Conservation (phyloP, 2,113 vertebrate species). For the Otis tarda region DNA sequence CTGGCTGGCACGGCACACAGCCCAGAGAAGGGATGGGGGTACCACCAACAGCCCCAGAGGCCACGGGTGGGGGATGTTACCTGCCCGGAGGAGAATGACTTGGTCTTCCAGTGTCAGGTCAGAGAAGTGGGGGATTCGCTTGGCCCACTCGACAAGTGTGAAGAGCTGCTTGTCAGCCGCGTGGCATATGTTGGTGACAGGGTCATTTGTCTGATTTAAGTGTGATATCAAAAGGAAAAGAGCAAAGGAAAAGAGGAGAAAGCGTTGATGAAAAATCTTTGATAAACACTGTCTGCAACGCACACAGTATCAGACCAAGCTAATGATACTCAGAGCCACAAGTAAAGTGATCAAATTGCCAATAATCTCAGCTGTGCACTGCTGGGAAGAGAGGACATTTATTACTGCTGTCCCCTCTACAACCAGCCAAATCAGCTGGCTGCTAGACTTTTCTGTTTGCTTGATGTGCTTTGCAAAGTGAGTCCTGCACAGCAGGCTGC, state of each 20-base stretch:
- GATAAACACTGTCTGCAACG: background rate
- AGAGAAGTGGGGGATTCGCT: conserved; percentile 93
- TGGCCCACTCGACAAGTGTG: conserved; percentile 95
- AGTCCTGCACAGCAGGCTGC: background rate
- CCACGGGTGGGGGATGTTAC: conserved; percentile 48
- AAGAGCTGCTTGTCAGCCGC: conserved; percentile 97
- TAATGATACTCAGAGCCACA: background rate
- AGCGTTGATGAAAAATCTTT: background rate
- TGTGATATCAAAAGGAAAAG: background rate
- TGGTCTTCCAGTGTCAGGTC: conserved; percentile 92
- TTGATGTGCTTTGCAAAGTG: background rate
- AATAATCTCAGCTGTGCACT: background rate
- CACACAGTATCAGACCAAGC: rapidly evolving
- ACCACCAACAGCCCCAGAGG: background rate
- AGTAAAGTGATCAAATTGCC: background rate
- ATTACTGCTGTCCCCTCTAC: background rate
- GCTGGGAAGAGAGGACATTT: background rate
- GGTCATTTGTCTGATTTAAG: conserved; percentile 86
- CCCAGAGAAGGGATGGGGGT: background rate
- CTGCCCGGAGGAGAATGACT: conserved; percentile 94
- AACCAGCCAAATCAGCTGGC: background rate
- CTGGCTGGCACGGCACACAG: background rate
- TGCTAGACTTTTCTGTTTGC: background rate
- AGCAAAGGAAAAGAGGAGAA: background rate
- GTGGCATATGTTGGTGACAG: conserved; percentile 96